phyloP scores from a whole-genome alignment of 92 coral and sea anemone species.

The Chrysogorgia sp. region DNA sequence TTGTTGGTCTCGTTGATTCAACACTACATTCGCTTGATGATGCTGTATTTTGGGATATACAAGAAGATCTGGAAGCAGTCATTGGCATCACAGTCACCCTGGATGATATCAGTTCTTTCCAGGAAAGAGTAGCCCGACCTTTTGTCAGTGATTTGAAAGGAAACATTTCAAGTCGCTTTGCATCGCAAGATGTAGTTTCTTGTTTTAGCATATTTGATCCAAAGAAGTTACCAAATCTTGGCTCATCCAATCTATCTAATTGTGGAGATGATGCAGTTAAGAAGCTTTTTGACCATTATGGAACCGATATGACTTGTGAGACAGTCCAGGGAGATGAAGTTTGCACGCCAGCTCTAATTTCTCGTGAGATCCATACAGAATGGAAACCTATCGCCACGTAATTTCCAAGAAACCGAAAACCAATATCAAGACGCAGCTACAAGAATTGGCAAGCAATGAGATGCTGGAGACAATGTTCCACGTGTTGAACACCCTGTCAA shows the following conservation, averaged over 20 bases:
- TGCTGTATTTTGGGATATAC: neutral
- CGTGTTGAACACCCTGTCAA: too few species aligned
- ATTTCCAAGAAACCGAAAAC: too few species aligned
- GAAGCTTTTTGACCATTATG: neutral
- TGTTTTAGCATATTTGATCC: neutral
- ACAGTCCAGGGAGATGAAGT: neutral
- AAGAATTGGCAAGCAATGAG: too few species aligned
- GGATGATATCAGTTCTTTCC: neutral
- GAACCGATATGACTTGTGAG: neutral
- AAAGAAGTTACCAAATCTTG: neutral
- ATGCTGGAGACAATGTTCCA: too few species aligned
- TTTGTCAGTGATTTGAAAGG: neutral
- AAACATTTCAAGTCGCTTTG: neutral
- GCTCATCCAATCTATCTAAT: neutral
- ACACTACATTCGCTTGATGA: neutral
- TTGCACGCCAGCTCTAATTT: neutral
- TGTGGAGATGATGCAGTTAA: neutral
- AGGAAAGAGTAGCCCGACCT: neutral
- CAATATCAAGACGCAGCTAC: too few species aligned
- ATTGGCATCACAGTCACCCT: neutral
- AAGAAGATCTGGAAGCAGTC: conserved; percentile 1
- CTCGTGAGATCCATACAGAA: neutral
- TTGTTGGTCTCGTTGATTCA: neutral
- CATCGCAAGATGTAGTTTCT: neutral
- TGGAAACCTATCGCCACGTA: too few species aligned